These are phyloP conservation scores for Polia nebulosa DNA, from an alignment of 2,888 invertebrate genomes.

Conservation along the genomic window DNA sequence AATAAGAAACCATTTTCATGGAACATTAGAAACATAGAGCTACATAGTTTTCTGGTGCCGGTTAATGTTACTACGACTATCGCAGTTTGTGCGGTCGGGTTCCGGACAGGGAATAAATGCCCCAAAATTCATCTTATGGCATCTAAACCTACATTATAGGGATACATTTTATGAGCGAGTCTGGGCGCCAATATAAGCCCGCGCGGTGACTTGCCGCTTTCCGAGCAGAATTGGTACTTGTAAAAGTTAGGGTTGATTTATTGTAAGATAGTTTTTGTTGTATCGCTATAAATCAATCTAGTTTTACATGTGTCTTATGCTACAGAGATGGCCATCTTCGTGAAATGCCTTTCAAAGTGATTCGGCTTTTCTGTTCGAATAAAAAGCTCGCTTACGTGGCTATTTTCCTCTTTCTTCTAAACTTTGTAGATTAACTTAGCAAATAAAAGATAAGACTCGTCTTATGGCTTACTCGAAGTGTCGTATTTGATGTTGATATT, in stretches of 20 bases:
- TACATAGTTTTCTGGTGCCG: background rate
- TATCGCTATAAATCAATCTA: conserved; percentile 65
- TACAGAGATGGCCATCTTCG: conserved; percentile 26
- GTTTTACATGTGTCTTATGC: conserved; percentile 55
- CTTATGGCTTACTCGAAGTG: too few species aligned
- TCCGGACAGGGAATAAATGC: conserved; percentile 49
- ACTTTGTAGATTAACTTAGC: conserved; percentile 10
- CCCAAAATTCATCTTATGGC: conserved; percentile 51
- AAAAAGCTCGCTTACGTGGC: conserved; percentile 11
- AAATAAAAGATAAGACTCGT: background rate
- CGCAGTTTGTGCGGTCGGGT: conserved; percentile 10
- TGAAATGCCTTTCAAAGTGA: conserved; percentile 31
- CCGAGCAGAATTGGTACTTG: conserved; percentile 47
- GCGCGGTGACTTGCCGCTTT: conserved; percentile 62
- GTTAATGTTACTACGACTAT: conserved; percentile 22
- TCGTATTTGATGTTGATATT: conserved; percentile 11
- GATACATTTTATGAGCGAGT: conserved; percentile 58
- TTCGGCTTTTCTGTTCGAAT: conserved; percentile 18
- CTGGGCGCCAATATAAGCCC: conserved; percentile 40
- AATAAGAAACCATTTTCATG: conserved; percentile 12
- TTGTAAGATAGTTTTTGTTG: conserved; percentile 59
- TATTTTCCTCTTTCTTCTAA: conserved; percentile 20
- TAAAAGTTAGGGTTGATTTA: conserved; percentile 68
- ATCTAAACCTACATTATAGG: conserved; percentile 53
- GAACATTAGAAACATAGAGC: background rate